Percentiles rank a stretch among this genome's conserved stretches.
phyloP scores from a whole-genome alignment of 1,140 invertebrate species.

The Himalopsyche phryganea region DNA sequence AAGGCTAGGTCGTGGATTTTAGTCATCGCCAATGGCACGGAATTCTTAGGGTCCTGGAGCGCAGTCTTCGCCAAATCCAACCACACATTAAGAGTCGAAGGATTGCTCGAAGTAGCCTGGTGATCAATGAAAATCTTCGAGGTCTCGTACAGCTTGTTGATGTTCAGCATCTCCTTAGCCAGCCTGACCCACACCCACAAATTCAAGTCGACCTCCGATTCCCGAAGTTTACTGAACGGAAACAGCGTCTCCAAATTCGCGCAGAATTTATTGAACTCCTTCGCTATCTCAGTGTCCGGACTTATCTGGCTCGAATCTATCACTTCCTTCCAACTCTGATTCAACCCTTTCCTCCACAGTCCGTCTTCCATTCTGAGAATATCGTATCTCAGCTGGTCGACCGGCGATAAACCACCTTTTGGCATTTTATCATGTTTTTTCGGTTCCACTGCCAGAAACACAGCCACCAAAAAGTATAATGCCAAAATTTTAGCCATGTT shows the following conservation, averaged over 20 bases:
- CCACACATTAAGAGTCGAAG: constrained; percentile 54
- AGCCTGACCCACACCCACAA: constrained; percentile 58
- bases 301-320: constrained; percentile 37
- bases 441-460: not conserved
- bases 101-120: constrained; percentile 45
- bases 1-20: constrained; percentile 53
- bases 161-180: constrained; percentile 49
- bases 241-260: constrained; percentile 44
- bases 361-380: constrained; percentile 53
- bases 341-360: constrained; percentile 48
- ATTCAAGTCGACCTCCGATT: constrained; percentile 43
- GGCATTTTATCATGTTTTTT: not conserved
- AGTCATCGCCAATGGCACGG: constrained; percentile 49
- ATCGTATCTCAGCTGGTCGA: constrained; percentile 56
- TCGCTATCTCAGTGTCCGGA: constrained; percentile 54
- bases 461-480: not conserved
- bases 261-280: constrained; percentile 54
- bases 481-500: too few species aligned
- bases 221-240: constrained; percentile 37
- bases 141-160: constrained; percentile 58
- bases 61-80: constrained; percentile 60
- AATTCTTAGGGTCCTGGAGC: constrained; percentile 54
- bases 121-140: constrained; percentile 58
- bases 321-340: constrained; percentile 44
- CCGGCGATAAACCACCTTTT: constrained; percentile 14